Percentiles rank a stretch among this genome's conserved stretches.
phyloP scores from a whole-genome alignment of 2,797 vertebrate species.

The Ceryle rudis region DNA sequence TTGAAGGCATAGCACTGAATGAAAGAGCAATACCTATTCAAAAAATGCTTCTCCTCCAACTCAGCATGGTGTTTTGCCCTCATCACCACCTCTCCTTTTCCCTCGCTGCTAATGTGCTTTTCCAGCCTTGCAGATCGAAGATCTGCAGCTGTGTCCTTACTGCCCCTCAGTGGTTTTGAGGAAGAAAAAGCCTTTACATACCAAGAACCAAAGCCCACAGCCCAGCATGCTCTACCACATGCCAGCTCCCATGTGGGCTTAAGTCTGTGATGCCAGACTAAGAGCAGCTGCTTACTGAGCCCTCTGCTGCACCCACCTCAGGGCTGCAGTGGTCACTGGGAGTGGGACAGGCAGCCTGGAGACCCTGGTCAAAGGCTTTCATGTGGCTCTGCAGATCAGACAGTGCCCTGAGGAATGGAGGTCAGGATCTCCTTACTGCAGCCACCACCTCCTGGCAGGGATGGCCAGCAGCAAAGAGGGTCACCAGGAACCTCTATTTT shows the following conservation, averaged over 20 bases:
- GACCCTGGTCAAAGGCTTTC: fast-evolving
- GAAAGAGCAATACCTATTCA: neutral
- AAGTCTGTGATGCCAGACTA: fast-evolving
- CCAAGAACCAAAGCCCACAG: neutral
- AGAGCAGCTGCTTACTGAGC: neutral
- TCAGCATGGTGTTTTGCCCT: neutral
- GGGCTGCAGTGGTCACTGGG: neutral
- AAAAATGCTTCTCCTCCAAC: neutral
- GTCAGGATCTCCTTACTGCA: neutral
- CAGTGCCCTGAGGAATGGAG: fast-evolving
- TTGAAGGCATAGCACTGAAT: neutral
- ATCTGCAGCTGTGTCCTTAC: neutral
- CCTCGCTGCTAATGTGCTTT: neutral
- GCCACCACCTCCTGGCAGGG: fast-evolving
- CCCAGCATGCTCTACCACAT: neutral
- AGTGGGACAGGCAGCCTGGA: neutral
- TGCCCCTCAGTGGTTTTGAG: neutral
- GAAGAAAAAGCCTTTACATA: neutral
- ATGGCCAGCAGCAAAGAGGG: neutral
- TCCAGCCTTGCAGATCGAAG: neutral
- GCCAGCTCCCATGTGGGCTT: neutral
- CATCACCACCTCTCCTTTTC: neutral
- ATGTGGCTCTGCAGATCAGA: fast-evolving
- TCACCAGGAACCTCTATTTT: neutral
- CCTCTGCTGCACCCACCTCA: neutral